These are phyloP conservation scores for Echiichthys vipera DNA, from an alignment of 2,797 vertebrate genomes.

Conservation along the genomic window DNA sequence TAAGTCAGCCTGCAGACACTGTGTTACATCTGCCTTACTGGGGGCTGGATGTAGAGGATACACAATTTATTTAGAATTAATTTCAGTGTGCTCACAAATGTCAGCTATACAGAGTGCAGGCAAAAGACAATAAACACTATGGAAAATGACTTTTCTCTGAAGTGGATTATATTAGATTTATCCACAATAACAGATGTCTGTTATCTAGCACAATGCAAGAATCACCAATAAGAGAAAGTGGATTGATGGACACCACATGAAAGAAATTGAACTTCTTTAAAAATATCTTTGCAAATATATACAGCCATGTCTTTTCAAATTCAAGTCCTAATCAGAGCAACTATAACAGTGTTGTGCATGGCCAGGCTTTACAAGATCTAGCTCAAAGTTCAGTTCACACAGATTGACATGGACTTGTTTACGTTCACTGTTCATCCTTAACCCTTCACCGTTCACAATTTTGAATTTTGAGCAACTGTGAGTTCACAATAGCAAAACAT, in stretches of 20 bases:
- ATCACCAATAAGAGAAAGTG: not conserved
- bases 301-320: not conserved
- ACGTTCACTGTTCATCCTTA: too few species aligned
- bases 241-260: not conserved
- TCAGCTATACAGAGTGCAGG: not conserved
- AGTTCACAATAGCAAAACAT: too few species aligned
- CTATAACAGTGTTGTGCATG: too few species aligned
- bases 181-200: not conserved
- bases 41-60: constrained; percentile 4
- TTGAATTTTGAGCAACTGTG: too few species aligned
- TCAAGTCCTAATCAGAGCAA: constrained; percentile 1
- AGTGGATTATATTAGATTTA: not conserved
- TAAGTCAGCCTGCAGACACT: constrained; percentile 67
- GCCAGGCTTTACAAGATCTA: too few species aligned
- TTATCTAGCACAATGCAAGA: not conserved
- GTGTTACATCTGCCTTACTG: constrained; percentile 26
- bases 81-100: not conserved
- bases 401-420: too few species aligned
- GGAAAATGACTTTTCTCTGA: not conserved
- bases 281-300: too few species aligned
- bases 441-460: too few species aligned
- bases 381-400: too few species aligned
- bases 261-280: not conserved
- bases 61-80: constrained; percentile 4
- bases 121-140: not conserved